Base-by-base conservation (phyloP, 2,888 invertebrate genomes). In the Campoplex nolae region DNA sequence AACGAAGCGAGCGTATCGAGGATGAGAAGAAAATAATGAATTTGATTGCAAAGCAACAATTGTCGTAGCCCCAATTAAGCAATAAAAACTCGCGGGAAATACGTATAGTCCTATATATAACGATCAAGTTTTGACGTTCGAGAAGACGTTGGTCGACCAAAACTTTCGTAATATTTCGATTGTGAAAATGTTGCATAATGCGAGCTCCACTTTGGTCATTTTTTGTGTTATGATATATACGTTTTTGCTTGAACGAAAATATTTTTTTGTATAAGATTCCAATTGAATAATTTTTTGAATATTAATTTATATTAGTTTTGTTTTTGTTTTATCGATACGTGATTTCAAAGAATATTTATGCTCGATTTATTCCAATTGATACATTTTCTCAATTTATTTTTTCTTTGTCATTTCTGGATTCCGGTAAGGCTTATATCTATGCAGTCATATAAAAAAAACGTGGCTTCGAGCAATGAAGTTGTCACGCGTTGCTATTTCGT, bases 11-110 rank as follows among this genome's bases (percentile, higher is more conserved):
- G 28, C 71, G n/a, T 32, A 48, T 51, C 16, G 62, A 65, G 71
- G 18, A 28, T 23, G 32, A 62, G 42, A 65, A 74, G 67, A 32
- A 78, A 77, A 68, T 70, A 51, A 79, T 83, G 65, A 75, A 78
- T 76, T 87, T 65, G 82, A 84, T 84, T 82, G 87, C 78, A 70
- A 70, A 80, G 77, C 86, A 51, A 86, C 83, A 56, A 86, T 80
- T 65, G 56, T 68, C 80, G 62, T 56, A 38, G 74, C 75, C 58
- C 58, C 74, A 82, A 87, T 87, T 87, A 82, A 87, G 78, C 82
- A 79, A 84, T 70, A 65, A 80, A 23, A 80, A 80, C 54, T 48
- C 45, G 65, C 54, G 58, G n/a, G 7, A 28, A 38, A 77, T 16
- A 28, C 45, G 42, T 23, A 42, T 23, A 23, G 18, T 62, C 45